Conservation (phyloP, 2,797 vertebrate genomes). For the Liasis olivaceus region DNA sequence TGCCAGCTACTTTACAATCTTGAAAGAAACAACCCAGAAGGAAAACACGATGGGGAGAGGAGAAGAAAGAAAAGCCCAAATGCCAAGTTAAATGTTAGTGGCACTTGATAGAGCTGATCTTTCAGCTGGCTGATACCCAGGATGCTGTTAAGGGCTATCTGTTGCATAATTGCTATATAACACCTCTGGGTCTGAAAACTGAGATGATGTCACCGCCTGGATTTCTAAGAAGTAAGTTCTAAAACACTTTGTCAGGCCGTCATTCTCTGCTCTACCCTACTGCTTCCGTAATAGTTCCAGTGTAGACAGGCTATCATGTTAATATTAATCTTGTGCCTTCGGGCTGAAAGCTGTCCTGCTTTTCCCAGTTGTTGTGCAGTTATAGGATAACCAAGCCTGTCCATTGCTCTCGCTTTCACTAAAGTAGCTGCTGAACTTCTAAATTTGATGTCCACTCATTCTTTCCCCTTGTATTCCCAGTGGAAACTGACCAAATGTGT, state of each 20-base stretch:
- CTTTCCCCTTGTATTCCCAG: neutral
- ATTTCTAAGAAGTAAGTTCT: neutral
- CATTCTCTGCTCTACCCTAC: slow-evolving; percentile 25
- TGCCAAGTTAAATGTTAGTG: neutral
- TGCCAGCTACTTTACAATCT: neutral
- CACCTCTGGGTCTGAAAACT: neutral
- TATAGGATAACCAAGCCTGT: neutral
- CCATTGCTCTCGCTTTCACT: neutral
- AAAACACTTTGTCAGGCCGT: neutral
- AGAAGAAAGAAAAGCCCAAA: neutral
- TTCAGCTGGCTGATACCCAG: neutral
- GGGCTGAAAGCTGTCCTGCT: slow-evolving; percentile 51
- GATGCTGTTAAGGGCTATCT: neutral
- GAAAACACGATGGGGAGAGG: neutral
- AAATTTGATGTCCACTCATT: neutral
- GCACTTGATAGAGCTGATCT: neutral
- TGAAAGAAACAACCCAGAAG: neutral
- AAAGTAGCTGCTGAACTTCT: neutral
- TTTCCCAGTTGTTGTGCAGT: neutral
- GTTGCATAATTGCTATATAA: too few relatives aligned
- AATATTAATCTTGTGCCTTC: slow-evolving; percentile 65
- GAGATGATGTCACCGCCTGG: neutral
- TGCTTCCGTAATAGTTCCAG: slow-evolving; percentile 48
- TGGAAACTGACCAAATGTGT: neutral
- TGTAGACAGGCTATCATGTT: slow-evolving; percentile 60